Base-by-base conservation (phyloP, 1,140 invertebrate species). In the Diplogasteroides magnus region DNA sequence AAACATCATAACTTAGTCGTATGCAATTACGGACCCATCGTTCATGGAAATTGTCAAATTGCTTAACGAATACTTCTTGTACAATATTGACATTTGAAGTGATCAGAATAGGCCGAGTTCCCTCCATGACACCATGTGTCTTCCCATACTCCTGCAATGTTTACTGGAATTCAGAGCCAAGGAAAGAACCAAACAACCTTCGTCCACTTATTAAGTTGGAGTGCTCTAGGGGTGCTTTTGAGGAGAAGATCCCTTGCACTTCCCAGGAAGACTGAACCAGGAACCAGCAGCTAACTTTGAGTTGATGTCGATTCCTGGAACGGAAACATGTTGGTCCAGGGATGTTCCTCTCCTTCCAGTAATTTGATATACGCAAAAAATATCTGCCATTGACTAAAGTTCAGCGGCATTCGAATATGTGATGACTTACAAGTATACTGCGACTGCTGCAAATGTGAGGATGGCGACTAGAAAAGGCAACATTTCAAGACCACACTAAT, bases 11-110 rank as follows among this genome's bases (percentile, higher is more conserved):
- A 48, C 6, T 48, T 19, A 48, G 19, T 48, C 37, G 19, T 48
- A 48, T 6, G 6, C 37, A 48, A 48, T 48, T 11, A n/a, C 72
- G 73, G 70, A 84, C 80, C 77, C 83, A 84, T 77, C 84, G 68
- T 25, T 79, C 79, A 64, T 83, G 78, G 73, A 85, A 85, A 69
- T 79, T 79, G 57, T 80, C 79, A 71, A 84, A 85, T 69, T 84
- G 80, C 68, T 84, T 84, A 11, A 84, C 76, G 63, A 84, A 83
- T 13, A 85, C 83, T 71, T 84, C 79, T 29, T 81, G 70, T 19
- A 84, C 65, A 23, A 84, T 48, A 19, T 82, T 77, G 0, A 76
- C 68, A 74, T 84, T 78, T 6, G 83, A 79, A 2, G 83, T 82
- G 1, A 84, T 83, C 14, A 84, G 69, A 0, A 84, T 78, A 6